Base-by-base conservation (phyloP, 2,113 vertebrate species). In the Thryonomys swinderianus region DNA sequence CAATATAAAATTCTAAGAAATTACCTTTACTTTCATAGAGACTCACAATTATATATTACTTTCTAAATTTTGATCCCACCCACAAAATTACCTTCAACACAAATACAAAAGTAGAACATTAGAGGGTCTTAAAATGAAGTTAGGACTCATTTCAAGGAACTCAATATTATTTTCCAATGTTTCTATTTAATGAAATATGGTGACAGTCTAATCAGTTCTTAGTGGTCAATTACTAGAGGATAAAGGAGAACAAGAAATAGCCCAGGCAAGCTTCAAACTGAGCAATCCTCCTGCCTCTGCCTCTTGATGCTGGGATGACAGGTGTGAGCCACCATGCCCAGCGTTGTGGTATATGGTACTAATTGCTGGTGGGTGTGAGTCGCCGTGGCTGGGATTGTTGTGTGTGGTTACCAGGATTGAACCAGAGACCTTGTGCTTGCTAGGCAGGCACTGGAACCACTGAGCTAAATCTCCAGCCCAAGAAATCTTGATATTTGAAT, bases 201-300 rank as follows among this genome's bases (percentile, higher is more conserved):
- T 62, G 32, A 74, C 18, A 1, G 84, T 32, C 34, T 27, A 83
- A 93, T 30, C 57, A 78, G 14, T n/a, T 82, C 62, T 85, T 71
- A 42, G 18, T 48, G n/a, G 13, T 62, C 84, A 96, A 91, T 14
- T 95, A 78, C 55, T 95, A 80, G 37, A 42, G 17, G 27, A 81
- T 94, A 57, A 84, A 90, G 3, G 2, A 97, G 88, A 97, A 18
- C 18, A 84, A 90, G n/a, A n/a, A n/a, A n/a, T n/a, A n/a, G n/a
- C n/a, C n/a, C n/a, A n/a, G n/a, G n/a, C n/a, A n/a, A n/a, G n/a
- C n/a, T n/a, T n/a, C n/a, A n/a, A n/a, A n/a, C n/a, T n/a, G n/a
- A n/a, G n/a, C n/a, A n/a, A n/a, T n/a, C n/a, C n/a, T n/a, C n/a
- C n/a, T n/a, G n/a, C n/a, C n/a, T n/a, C n/a, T n/a, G n/a, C n/a